These are phyloP conservation scores for Neopelma chrysocephalum DNA, from an alignment of 2,797 vertebrate species.

Conservation along the genomic window DNA sequence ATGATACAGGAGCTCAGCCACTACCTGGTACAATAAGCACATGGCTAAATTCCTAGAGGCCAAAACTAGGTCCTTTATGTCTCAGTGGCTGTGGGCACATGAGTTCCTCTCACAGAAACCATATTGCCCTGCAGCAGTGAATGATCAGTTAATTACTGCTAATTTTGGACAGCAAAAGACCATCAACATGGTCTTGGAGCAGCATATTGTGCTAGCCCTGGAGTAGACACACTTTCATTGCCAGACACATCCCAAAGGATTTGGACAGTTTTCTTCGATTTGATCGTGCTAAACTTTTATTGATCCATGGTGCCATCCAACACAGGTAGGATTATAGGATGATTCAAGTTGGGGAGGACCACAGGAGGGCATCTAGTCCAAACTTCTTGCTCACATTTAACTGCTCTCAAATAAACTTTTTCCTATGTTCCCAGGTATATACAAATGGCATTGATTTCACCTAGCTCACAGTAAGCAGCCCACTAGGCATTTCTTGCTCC, in stretches of 20 bases:
- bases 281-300: background rate
- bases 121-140: background rate
- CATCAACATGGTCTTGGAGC: background rate
- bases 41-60: background rate
- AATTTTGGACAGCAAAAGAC: background rate
- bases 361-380: background rate
- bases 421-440: background rate
- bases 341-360: accelerated
- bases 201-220: background rate
- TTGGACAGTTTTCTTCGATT: background rate
- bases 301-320: background rate
- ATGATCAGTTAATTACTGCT: background rate
- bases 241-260: background rate
- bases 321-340: background rate
- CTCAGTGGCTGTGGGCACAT: background rate
- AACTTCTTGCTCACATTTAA: background rate
- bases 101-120: background rate
- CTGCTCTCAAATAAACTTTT: background rate
- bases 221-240: background rate
- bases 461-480: background rate
- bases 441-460: background rate
- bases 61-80: background rate
- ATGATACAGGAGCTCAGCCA: background rate
- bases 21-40: background rate
- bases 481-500: background rate